These are phyloP conservation scores for Chrysomela aeneicollis DNA, from an alignment of 2,888 invertebrate species.

Conservation along the genomic window DNA sequence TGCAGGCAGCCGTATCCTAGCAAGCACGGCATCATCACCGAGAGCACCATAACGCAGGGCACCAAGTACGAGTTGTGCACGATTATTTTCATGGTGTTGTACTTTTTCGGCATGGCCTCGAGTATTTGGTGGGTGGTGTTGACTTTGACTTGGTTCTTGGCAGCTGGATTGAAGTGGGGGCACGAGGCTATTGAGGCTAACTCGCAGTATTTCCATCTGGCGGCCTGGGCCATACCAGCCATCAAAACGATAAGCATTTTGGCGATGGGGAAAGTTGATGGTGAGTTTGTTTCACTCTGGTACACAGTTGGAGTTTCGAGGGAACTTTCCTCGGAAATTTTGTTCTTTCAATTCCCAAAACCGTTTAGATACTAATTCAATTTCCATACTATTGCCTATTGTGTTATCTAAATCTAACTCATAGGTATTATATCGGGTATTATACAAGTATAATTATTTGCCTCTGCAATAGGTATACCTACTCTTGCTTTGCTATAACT, in stretches of 20 bases:
- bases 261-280: slow-evolving; percentile 96
- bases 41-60: slow-evolving; percentile 88
- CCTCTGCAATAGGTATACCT: no score
- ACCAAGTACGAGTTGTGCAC: slow-evolving; percentile 87
- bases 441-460: no score
- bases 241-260: slow-evolving; percentile 94
- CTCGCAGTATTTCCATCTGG: slow-evolving; percentile 95
- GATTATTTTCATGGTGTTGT: slow-evolving; percentile 93
- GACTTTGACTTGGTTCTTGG: slow-evolving; percentile 95
- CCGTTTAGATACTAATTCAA: no score
- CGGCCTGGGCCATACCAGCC: slow-evolving; percentile 98
- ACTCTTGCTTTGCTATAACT: no score
- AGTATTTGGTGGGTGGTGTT: slow-evolving; percentile 98
- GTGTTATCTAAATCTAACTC: no score
- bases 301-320: no score
- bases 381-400: no score
- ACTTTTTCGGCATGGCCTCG: slow-evolving; percentile 96
- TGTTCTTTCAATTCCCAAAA: no score
- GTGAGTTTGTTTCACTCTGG: slow-evolving; percentile 63
- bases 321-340: no score
- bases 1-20: slow-evolving; percentile 84
- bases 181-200: slow-evolving; percentile 98
- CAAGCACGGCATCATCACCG: slow-evolving; percentile 76
- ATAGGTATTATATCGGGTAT: no score
- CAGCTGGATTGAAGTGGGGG: slow-evolving; percentile 96